Conservation (phyloP, 2,797 vertebrate species). For the Ptychobarbus kaznakovi region DNA sequence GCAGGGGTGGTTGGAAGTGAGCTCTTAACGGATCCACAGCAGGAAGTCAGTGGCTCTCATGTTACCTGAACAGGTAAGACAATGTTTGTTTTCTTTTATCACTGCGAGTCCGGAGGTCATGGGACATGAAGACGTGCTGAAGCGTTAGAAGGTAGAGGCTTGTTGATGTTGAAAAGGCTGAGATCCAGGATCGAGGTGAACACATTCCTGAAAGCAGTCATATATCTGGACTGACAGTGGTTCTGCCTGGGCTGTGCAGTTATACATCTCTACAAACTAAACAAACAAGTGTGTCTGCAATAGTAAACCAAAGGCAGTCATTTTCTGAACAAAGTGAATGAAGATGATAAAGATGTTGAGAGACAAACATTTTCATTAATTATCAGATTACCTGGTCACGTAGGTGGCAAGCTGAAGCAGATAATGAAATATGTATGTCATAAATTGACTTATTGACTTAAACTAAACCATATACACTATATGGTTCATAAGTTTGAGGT, state of each 20-base stretch:
- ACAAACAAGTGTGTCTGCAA: background rate
- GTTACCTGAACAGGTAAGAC: constrained; percentile 83
- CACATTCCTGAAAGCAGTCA: constrained; percentile 27
- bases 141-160: constrained; percentile 53
- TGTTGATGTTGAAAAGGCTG: constrained; percentile 61
- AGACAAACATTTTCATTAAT: background rate
- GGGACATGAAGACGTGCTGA: constrained; percentile 62
- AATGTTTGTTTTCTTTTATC: constrained; percentile 81
- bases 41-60: constrained; percentile 69
- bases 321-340: background rate
- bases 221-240: constrained; percentile 22
- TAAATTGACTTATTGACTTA: background rate
- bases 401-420: background rate
- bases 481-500: background rate
- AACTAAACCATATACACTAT: background rate
- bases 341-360: background rate
- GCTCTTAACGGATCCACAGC: constrained; percentile 56
- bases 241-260: background rate
- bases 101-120: constrained; percentile 69
- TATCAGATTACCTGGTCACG: background rate
- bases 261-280: background rate
- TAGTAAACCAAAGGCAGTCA: background rate
- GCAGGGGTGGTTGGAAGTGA: constrained; percentile 53
- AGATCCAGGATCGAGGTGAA: constrained; percentile 51
- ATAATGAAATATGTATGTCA: background rate